Evolutionary conservation across 2,888 invertebrate species (phyloP).

Genomic region (Corythucha ciliata): DNA sequence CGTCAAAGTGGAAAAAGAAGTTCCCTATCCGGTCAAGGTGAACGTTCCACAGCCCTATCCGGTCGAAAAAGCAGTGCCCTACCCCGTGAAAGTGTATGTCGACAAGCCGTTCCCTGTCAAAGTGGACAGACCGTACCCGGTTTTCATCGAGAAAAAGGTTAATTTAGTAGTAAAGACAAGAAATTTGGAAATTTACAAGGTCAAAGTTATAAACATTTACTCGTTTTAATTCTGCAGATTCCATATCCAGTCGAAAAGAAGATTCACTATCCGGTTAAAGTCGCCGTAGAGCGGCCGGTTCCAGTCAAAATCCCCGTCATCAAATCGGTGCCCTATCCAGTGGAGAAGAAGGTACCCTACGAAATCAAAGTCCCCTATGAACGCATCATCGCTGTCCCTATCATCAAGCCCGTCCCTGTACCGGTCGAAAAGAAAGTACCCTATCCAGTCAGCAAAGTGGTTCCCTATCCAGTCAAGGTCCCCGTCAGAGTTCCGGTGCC

Average conservation of each 20-base stretch:
- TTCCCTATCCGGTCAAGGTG: conserved; percentile 57
- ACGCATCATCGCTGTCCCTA: conserved; percentile 57
- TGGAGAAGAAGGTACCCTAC: conserved; percentile 58
- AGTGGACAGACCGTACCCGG: conserved; percentile 68
- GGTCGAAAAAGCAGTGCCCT: conserved; percentile 43
- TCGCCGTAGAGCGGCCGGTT: conserved; percentile 57
- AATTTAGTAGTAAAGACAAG: conserved; percentile 42
- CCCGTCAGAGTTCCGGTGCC: conserved; percentile 32
- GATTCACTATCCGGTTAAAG: conserved; percentile 57
- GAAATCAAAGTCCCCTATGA: conserved; percentile 64
- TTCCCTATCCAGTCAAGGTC: conserved; percentile 51
- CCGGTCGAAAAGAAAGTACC: conserved; percentile 44
- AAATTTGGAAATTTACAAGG: too few species aligned
- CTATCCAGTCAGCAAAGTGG: conserved; percentile 42
- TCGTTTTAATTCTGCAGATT: too few species aligned
- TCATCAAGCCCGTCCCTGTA: conserved; percentile 48
- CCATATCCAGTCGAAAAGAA: conserved; percentile 57
- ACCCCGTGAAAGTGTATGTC: conserved; percentile 58
- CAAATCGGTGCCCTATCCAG: conserved; percentile 50
- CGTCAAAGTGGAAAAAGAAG: conserved; percentile 45
- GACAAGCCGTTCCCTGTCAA: conserved; percentile 46
- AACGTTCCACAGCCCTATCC: conserved; percentile 46
- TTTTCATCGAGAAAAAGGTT: conserved; percentile 60
- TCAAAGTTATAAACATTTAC: too few species aligned
- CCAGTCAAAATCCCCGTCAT: conserved; percentile 58